phyloP scores from a whole-genome alignment of 1,140 invertebrate species.

The Medauroidea extradentata region DNA sequence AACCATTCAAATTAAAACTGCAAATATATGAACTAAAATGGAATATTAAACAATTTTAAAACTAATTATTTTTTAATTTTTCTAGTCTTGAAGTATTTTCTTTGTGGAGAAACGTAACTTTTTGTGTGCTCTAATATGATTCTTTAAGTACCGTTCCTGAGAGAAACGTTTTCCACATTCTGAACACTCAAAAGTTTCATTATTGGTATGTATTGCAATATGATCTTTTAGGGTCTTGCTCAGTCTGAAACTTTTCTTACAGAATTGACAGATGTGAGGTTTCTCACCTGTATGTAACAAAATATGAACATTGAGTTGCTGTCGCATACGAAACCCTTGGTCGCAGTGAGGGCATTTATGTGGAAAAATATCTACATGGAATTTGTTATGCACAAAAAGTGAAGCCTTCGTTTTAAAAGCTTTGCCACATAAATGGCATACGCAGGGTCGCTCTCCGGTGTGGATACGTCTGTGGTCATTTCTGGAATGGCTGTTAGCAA shows the following conservation, averaged over 20 bases:
- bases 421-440: conserved; percentile 55
- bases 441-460: conserved; percentile 55
- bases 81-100: too few species aligned
- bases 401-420: conserved; percentile 54
- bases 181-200: conserved; percentile 48
- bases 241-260: conserved; percentile 50
- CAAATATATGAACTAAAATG: too few species aligned
- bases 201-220: conserved; percentile 45
- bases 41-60: too few species aligned
- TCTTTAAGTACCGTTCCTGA: conserved; percentile 49
- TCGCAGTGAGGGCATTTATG: conserved; percentile 57
- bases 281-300: conserved; percentile 62
- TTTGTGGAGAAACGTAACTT: too few species aligned
- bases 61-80: too few species aligned
- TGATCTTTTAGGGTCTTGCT: conserved; percentile 49
- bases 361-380: conserved; percentile 52
- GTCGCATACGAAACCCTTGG: conserved; percentile 54
- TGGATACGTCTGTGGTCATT: conserved; percentile 56
- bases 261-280: conserved; percentile 58
- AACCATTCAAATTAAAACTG: too few species aligned
- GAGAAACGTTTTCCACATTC: conserved; percentile 53
- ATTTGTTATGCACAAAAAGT: conserved; percentile 46
- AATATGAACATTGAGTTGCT: conserved; percentile 52
- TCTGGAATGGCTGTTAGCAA: conserved; percentile 47
- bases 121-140: background rate